Percentiles rank a stretch among this genome's conserved stretches.
Evolutionary conservation across 1,140 invertebrate genomes (phyloP).

Genomic region (Olivierus martensii): DNA sequence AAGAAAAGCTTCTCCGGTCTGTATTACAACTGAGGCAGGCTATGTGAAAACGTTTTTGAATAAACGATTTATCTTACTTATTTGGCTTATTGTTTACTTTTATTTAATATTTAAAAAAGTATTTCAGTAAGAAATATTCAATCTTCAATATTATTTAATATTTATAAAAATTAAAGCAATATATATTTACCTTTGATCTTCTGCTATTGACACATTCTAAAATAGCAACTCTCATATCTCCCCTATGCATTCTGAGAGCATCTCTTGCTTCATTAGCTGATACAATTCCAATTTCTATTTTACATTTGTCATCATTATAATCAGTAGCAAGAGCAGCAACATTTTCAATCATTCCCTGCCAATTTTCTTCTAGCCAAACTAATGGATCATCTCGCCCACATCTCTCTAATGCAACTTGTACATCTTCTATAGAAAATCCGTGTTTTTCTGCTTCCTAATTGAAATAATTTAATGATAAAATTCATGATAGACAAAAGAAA

Average conservation of each 20-base stretch:
- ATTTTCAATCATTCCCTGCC: conserved; percentile 70
- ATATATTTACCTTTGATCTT: conserved; percentile 8
- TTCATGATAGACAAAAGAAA: too few species aligned
- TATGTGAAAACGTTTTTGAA: too few species aligned
- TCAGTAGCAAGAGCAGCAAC: conserved; percentile 69
- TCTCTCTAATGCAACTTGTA: conserved; percentile 50
- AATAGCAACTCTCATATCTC: conserved; percentile 77
- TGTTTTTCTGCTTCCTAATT: conserved; percentile 59
- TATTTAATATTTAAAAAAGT: too few species aligned
- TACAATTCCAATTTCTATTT: conserved; percentile 12
- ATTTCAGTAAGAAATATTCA: too few species aligned
- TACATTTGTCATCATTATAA: conserved; percentile 34
- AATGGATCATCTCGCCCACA: conserved; percentile 44
- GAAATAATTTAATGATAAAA: conserved; percentile 1
- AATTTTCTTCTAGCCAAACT: conserved; percentile 60
- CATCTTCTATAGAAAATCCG: conserved; percentile 69
- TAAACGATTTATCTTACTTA: too few species aligned
- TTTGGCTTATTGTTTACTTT: too few species aligned
- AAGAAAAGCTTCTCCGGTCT: too few species aligned
- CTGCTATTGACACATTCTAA: conserved; percentile 58
- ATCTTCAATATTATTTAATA: too few species aligned
- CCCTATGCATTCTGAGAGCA: conserved; percentile 56
- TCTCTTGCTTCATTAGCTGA: conserved; percentile 60
- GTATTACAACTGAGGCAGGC: too few species aligned
- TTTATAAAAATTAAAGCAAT: too few species aligned